A percentile compares a stretch with the other conserved stretches of the same genome.
These are phyloP conservation scores for Phenganax stokvisi DNA, from an alignment of 92 coral and sea anemone species.

Conservation along the genomic window DNA sequence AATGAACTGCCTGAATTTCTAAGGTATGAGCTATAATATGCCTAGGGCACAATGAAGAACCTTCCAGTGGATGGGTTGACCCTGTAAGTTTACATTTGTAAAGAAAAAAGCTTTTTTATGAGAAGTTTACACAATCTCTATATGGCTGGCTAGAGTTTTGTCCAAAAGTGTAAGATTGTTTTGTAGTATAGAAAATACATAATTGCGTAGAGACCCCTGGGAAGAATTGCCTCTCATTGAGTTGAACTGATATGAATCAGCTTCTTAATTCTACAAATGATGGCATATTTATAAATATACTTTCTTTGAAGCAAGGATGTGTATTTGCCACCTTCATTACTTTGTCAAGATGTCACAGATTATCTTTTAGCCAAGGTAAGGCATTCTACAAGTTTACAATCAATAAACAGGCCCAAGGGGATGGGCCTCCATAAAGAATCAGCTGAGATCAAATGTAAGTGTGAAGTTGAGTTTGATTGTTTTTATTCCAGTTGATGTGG, in stretches of 20 bases:
- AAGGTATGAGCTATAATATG: background rate
- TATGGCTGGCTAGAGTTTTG: no score
- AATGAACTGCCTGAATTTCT: slow-evolving; percentile 19
- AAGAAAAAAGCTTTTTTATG: no score
- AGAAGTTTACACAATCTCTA: no score
- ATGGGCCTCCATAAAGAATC: no score
- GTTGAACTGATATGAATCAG: no score
- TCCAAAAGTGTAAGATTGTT: no score
- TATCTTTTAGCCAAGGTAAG: slow-evolving; percentile 28
- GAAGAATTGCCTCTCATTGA: no score
- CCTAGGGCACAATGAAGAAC: background rate
- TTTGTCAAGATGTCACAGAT: background rate
- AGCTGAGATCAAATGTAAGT: no score
- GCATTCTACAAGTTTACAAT: background rate
- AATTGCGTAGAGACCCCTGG: background rate
- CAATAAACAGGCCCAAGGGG: no score
- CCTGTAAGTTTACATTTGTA: background rate
- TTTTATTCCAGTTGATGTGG: slow-evolving; percentile 32
- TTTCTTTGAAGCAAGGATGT: slow-evolving; percentile 26
- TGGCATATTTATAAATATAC: background rate
- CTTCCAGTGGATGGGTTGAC: background rate
- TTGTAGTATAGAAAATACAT: no score
- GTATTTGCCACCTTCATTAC: slow-evolving; percentile 22
- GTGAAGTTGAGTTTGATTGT: background rate
- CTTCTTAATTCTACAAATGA: no score